Evolutionary conservation across 2,888 invertebrate genomes (phyloP).

Genomic region (Prenolepis imparis): DNA sequence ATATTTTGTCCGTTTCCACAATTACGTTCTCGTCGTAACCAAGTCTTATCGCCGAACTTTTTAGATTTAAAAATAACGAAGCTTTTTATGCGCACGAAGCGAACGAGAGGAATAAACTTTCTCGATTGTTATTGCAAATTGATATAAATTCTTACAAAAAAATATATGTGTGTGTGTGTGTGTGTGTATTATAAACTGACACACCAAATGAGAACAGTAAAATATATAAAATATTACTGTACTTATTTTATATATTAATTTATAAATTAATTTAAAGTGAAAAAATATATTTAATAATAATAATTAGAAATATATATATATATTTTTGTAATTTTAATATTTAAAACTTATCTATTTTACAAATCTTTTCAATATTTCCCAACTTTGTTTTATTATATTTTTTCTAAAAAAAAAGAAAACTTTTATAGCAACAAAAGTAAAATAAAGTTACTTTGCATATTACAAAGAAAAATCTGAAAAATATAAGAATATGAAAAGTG

Average conservation of each 20-base stretch:
- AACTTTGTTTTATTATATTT: background rate
- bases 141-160: background rate
- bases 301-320: background rate
- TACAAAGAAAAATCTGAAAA: background rate
- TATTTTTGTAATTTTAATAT: background rate
- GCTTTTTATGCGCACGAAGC: background rate
- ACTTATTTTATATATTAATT: too few relatives aligned
- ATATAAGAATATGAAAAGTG: slow-evolving; percentile 1
- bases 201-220: background rate
- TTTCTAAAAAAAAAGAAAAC: background rate
- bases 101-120: background rate
- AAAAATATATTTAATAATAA: background rate
- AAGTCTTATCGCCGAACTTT: slow-evolving; percentile 47
- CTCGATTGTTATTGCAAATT: background rate
- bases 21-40: slow-evolving; percentile 32
- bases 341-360: background rate
- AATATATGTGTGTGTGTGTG: background rate
- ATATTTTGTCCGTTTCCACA: slow-evolving; percentile 33
- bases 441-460: background rate
- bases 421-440: background rate
- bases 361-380: background rate
- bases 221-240: background rate
- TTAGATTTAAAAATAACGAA: slow-evolving; percentile 43
- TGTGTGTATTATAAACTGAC: background rate
- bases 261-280: too few relatives aligned